Base-by-base conservation (phyloP, 2,797 vertebrate species). In the Poeciliopsis turneri region DNA sequence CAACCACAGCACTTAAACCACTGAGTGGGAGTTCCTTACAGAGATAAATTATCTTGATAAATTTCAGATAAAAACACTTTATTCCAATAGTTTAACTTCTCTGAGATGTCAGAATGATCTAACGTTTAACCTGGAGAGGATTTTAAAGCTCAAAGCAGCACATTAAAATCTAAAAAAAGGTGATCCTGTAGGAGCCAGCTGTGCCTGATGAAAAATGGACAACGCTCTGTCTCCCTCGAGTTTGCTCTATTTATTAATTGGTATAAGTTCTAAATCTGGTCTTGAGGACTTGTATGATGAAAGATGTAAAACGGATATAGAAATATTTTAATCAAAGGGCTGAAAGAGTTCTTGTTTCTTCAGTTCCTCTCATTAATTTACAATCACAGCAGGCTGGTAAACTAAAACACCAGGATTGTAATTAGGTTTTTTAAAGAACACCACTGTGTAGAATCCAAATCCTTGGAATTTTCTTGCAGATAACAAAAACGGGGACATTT, bases 141-240 rank as follows among this genome's bases (percentile, higher is more conserved):
- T 91, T 90, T 82, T 86, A 90, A 90, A 91, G 93, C 94, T 95
- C 94, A 93, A 95, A 90, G 95, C 94, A 92, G 93, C 93, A 89
- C 92, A 90, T 93, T 95, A 94, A 96, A 96, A 95, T 96, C 95
- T 96, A 95, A 95, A 95, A 95, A 85, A 90, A 93, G 93, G 93
- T 90, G 86, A 90, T 87, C 91, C 88, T 91, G 74, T 72, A 89
- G 88, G 93, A 82, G 87, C 30, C 33, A 49, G 47, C 47, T 53
- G 71, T 23, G 47, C 36, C 36, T 41, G 46, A 51, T 73, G 71
- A 73, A 51, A 73, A 51, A 73, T 73, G 47, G 39, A 69, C 33
- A 69, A n/a, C 3, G 11, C 25, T 25, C 20, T n/a, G 11, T 43
- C 66, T 69, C 39, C 23, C 39, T n/a, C 2, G 4, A 69, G 25